Evolutionary conservation across 2,113 vertebrate genomes (phyloP).

Genomic region (Mormyrus lacerda): DNA sequence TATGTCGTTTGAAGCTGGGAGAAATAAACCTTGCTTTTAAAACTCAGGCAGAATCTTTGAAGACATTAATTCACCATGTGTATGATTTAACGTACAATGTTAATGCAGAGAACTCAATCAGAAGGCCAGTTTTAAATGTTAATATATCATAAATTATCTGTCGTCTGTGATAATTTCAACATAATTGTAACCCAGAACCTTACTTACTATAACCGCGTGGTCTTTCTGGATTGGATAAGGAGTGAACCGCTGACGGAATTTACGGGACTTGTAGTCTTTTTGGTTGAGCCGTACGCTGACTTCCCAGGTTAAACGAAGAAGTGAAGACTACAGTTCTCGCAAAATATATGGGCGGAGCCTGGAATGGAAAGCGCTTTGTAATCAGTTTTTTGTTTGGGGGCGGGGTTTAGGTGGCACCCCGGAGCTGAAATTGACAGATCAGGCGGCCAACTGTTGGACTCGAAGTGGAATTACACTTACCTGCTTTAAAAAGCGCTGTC

Average conservation of each 20-base stretch:
- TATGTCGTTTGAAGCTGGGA: background rate
- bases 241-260: background rate
- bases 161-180: background rate
- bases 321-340: conserved; percentile 19
- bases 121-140: background rate
- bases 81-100: background rate
- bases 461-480: background rate
- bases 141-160: background rate
- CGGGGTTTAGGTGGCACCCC: conserved; percentile 5
- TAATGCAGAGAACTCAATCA: background rate
- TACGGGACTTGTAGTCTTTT: conserved; percentile 47
- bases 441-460: background rate
- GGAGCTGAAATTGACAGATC: conserved; percentile 12
- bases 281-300: too few relatives aligned
- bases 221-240: conserved; percentile 50
- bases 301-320: accelerated
- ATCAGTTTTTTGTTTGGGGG: conserved; percentile 2
- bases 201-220: conserved; percentile 46
- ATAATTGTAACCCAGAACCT: conserved; percentile 1
- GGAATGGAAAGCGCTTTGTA: conserved; percentile 5
- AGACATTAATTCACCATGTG: background rate
- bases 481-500: background rate
- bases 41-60: background rate
- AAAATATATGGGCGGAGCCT: conserved; percentile 6
- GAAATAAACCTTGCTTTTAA: background rate